Conservation (phyloP, 2,888 invertebrate genomes). For the Cephus runcator region DNA sequence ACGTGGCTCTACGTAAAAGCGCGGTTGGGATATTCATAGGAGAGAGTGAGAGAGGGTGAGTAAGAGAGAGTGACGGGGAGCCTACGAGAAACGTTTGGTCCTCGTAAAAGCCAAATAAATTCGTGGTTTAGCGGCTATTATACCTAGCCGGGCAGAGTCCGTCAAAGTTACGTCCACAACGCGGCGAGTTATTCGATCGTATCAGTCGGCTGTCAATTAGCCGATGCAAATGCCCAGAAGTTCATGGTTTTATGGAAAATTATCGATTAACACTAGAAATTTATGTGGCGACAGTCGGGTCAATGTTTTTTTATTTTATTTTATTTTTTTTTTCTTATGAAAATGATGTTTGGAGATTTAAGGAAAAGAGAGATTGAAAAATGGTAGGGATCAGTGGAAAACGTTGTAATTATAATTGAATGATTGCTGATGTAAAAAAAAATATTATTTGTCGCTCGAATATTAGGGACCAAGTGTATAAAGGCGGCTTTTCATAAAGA, state of each 20-base stretch:
- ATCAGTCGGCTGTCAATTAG: slow-evolving; percentile 29
- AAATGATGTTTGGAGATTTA: not conserved
- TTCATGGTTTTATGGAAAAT: slow-evolving; percentile 23
- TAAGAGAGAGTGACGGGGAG: not conserved
- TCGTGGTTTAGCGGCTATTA: not conserved
- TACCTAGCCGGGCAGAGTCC: not conserved
- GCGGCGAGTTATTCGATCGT: slow-evolving; percentile 21
- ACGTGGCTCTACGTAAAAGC: not conserved
- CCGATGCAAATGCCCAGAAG: slow-evolving; percentile 34
- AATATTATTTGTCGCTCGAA: not conserved
- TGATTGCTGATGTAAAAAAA: not conserved
- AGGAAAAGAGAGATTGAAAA: not conserved
- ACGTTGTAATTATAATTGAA: not conserved
- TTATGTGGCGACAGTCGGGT: not conserved
- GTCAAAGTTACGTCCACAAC: not conserved
- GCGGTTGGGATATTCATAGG: not conserved
- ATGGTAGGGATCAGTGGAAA: not conserved
- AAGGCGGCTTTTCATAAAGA: not conserved
- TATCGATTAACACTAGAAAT: slow-evolving; percentile 5
- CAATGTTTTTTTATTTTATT: not conserved
- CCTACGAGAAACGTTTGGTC: not conserved
- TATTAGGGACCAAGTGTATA: not conserved
- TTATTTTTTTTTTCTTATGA: not conserved
- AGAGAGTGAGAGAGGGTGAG: not conserved
- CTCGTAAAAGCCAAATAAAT: slow-evolving; percentile 1